Percentiles rank a stretch among this genome's conserved stretches.
These are phyloP conservation scores for Saturnia pavonia DNA, from an alignment of 2,888 invertebrate species.

Conservation along the genomic window DNA sequence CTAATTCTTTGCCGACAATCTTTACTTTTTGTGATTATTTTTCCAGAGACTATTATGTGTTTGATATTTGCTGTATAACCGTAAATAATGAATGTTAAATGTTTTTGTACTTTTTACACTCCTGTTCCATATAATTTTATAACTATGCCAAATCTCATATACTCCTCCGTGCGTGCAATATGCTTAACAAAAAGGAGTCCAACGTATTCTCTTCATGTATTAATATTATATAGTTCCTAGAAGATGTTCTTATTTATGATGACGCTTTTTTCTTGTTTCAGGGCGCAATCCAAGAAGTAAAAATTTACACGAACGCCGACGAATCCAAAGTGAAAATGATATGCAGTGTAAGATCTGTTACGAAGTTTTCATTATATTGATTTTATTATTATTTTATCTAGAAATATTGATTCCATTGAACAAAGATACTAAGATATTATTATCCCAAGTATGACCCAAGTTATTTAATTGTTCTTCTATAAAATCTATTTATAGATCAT, in stretches of 20 bases:
- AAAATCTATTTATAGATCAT: neutral
- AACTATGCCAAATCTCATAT: no score
- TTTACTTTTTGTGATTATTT: no score
- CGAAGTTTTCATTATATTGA: neutral
- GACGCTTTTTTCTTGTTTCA: slow-evolving; percentile 46
- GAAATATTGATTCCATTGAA: neutral
- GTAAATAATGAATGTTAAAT: no score
- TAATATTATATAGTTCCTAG: no score
- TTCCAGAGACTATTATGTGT: no score
- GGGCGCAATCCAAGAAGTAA: slow-evolving; percentile 54
- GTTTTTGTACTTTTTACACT: no score
- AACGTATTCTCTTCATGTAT: no score
- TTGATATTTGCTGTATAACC: no score
- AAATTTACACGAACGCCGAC: slow-evolving; percentile 40
- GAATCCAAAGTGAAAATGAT: slow-evolving; percentile 25
- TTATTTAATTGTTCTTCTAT: neutral
- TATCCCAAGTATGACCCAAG: neutral
- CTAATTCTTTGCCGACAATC: no score
- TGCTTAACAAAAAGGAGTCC: no score
- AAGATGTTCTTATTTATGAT: neutral
- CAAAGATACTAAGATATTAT: neutral
- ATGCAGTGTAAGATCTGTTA: slow-evolving; percentile 47
- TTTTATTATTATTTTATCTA: neutral
- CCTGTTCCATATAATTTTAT: no score
- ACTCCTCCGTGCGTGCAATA: no score